Evolutionary conservation across 2,888 invertebrate genomes (phyloP).

Genomic region (Macaria liturata): DNA sequence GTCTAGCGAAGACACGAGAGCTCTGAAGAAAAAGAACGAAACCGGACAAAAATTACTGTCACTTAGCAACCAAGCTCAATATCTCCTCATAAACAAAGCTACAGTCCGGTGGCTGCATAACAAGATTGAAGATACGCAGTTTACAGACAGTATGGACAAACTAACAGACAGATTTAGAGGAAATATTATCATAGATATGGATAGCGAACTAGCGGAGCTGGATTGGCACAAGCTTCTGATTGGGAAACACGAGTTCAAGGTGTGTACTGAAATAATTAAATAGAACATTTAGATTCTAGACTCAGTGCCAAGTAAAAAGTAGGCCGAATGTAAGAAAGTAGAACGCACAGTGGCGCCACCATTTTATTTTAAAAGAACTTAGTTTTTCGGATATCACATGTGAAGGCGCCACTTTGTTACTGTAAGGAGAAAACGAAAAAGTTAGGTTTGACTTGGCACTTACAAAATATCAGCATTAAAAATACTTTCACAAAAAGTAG

Average conservation of each 20-base stretch:
- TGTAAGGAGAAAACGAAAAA: too few relatives aligned
- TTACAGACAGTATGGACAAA: conserved; percentile 79
- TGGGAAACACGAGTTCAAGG: conserved; percentile 86
- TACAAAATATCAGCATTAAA: too few relatives aligned
- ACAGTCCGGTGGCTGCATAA: conserved; percentile 89
- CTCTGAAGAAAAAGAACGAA: conserved; percentile 56
- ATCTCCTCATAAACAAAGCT: conserved; percentile 89
- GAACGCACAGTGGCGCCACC: too few relatives aligned
- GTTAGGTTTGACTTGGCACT: too few relatives aligned
- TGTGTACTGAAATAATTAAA: conserved; percentile 47
- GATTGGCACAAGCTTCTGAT: conserved; percentile 86
- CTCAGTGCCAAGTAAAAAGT: too few relatives aligned
- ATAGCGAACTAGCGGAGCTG: conserved; percentile 90
- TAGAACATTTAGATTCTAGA: too few relatives aligned
- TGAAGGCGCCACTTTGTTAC: too few relatives aligned
- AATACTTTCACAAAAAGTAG: too few relatives aligned
- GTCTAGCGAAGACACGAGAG: conserved; percentile 60
- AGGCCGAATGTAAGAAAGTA: too few relatives aligned
- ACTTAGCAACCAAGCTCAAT: conserved; percentile 93
- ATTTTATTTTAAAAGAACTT: too few relatives aligned
- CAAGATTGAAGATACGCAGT: conserved; percentile 80
- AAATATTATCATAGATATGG: conserved; percentile 92
- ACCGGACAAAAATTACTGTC: conserved; percentile 69
- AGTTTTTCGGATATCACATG: too few relatives aligned
- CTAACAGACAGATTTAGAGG: conserved; percentile 92